Evolutionary conservation across 2,888 invertebrate genomes (phyloP).

Genomic region (Branchellion lobata): DNA sequence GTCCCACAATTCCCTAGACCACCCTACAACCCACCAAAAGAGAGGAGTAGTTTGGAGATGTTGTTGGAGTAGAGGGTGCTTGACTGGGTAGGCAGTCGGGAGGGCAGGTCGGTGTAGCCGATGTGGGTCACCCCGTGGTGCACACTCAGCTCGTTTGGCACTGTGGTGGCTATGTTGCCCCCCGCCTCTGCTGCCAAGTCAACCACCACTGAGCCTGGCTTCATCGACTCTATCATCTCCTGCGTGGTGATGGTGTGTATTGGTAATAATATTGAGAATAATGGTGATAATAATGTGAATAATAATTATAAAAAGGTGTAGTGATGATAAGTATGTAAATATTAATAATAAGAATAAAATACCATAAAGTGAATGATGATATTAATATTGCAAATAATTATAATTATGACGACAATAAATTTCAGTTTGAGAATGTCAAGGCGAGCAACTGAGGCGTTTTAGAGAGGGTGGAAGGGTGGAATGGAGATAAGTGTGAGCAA

Average conservation of each 20-base stretch:
- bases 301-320: too few relatives aligned
- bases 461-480: too few relatives aligned
- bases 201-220: slow-evolving; percentile 83
- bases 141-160: slow-evolving; percentile 69
- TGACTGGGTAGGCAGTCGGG: slow-evolving; percentile 80
- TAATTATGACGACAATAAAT: too few relatives aligned
- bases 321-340: too few relatives aligned
- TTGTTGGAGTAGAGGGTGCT: slow-evolving; percentile 87
- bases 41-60: slow-evolving; percentile 80
- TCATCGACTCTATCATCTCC: slow-evolving; percentile 78
- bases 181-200: slow-evolving; percentile 86
- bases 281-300: too few relatives aligned
- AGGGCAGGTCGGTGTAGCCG: slow-evolving; percentile 81
- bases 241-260: slow-evolving; percentile 65
- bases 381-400: too few relatives aligned
- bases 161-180: slow-evolving; percentile 80
- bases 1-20: background rate
- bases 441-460: too few relatives aligned
- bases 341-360: background rate
- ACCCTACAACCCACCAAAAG: slow-evolving; percentile 68
- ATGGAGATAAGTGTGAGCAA: too few relatives aligned
- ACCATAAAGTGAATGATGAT: background rate
- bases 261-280: too few relatives aligned
- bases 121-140: slow-evolving; percentile 81
- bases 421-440: too few relatives aligned